These are phyloP conservation scores for Varecia variegata DNA, from an alignment of 2,797 vertebrate species.

Conservation along the genomic window DNA sequence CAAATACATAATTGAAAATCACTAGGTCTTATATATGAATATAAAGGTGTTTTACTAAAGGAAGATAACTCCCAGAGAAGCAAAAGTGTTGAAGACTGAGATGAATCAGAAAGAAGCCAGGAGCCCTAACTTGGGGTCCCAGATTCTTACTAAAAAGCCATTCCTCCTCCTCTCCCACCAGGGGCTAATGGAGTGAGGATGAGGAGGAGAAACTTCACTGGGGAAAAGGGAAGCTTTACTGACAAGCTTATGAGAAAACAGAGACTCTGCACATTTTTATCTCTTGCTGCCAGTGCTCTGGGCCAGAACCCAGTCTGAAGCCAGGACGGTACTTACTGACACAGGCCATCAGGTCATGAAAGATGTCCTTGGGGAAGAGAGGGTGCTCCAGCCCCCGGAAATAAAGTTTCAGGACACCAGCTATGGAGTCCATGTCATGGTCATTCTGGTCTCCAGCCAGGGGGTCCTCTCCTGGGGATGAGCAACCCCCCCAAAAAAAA, in stretches of 20 bases:
- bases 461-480: constrained; percentile 92
- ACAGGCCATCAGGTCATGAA: constrained; percentile 96
- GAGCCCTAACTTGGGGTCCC: not conserved
- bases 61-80: not conserved
- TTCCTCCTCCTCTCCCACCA: not conserved
- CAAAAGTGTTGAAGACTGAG: not conserved
- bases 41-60: constrained; percentile 33
- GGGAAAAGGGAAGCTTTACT: not conserved
- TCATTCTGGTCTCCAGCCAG: constrained; percentile 98
- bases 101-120: not conserved
- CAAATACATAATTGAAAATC: not conserved
- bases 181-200: not conserved
- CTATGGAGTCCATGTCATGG: constrained; percentile 99
- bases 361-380: constrained; percentile 98
- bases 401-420: constrained; percentile 97
- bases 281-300: not conserved
- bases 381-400: constrained; percentile 95
- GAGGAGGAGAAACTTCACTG: not conserved
- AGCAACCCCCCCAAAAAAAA: constrained; percentile 47
- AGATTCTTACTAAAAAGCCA: constrained; percentile 12
- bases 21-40: not conserved
- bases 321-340: constrained; percentile 90
- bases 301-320: not conserved
- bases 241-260: not conserved
- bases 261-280: not conserved